Percentiles rank a stretch among this genome's conserved stretches.
Conservation (phyloP, 2,113 vertebrate species). For the Mixornis gularis region DNA sequence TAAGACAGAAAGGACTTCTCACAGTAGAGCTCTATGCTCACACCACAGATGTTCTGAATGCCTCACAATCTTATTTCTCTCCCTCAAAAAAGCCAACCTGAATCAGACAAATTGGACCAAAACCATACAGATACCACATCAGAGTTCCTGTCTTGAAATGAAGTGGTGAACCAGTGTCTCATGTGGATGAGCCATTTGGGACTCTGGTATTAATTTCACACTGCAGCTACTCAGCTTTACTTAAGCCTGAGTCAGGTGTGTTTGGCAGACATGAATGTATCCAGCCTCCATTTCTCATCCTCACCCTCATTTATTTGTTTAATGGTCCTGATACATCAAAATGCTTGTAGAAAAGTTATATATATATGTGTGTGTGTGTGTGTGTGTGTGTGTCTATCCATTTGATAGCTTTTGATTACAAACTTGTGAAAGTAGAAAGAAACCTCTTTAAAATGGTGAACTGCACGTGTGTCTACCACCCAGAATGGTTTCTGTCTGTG, state of each 20-base stretch:
- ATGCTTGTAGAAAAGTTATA: not conserved
- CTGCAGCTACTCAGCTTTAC: not conserved
- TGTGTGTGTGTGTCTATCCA: not conserved
- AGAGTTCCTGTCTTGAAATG: not conserved
- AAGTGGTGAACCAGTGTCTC: not conserved
- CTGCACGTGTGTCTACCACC: not conserved
- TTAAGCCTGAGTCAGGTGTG: not conserved
- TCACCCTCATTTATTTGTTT: not conserved
- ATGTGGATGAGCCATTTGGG: not conserved
- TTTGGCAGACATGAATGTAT: not conserved
- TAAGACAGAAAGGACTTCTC: not conserved
- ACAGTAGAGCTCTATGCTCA: not conserved
- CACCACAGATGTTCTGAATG: not conserved
- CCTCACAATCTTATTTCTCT: not conserved
- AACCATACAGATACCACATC: not conserved
- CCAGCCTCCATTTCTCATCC: not conserved
- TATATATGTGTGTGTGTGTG: too few relatives aligned
- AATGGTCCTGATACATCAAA: not conserved
- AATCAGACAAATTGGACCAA: not conserved
- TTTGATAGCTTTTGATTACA: not conserved
- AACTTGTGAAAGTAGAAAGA: not conserved
- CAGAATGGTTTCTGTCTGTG: not conserved
- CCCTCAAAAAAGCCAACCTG: not conserved
- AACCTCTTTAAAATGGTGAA: not conserved
- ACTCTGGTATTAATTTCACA: not conserved